These are phyloP conservation scores for Stegodyphus dumicola DNA, from an alignment of 1,140 invertebrate species.

Conservation along the genomic window DNA sequence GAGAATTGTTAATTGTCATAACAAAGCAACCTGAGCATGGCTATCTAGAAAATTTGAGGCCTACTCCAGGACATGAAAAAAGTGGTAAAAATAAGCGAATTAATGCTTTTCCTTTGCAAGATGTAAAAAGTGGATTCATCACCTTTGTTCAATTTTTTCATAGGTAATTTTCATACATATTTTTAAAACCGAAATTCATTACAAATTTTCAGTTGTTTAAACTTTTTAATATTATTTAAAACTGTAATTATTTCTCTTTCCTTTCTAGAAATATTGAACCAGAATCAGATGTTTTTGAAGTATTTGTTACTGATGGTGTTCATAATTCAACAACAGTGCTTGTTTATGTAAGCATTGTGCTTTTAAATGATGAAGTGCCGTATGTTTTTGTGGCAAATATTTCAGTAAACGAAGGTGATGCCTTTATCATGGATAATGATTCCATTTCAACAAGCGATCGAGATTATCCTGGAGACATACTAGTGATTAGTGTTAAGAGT, in stretches of 20 bases:
- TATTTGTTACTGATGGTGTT: slow-evolving; percentile 53
- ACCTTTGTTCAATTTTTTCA: slow-evolving; percentile 46
- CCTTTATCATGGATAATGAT: slow-evolving; percentile 31
- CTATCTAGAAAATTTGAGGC: slow-evolving; percentile 63
- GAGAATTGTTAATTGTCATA: slow-evolving; percentile 64
- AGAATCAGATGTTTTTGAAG: slow-evolving; percentile 57
- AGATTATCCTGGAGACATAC: slow-evolving; percentile 55
- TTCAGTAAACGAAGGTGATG: slow-evolving; percentile 34
- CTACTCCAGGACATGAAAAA: slow-evolving; percentile 39
- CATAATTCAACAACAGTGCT: slow-evolving; percentile 53
- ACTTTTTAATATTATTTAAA: neutral
- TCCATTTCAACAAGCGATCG: slow-evolving; percentile 31
- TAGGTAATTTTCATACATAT: slow-evolving; percentile 5
- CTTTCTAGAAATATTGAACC: slow-evolving; percentile 54
- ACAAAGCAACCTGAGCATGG: slow-evolving; percentile 66
- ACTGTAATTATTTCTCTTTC: neutral
- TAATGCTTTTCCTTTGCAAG: slow-evolving; percentile 48
- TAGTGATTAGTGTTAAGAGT: slow-evolving; percentile 32
- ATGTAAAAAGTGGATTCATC: slow-evolving; percentile 51
- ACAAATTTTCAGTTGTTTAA: neutral
- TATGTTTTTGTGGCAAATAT: slow-evolving; percentile 35
- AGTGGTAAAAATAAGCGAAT: slow-evolving; percentile 23
- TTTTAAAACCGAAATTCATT: too few species aligned
- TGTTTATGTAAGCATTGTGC: slow-evolving; percentile 46
- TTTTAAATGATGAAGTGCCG: slow-evolving; percentile 58